phyloP scores from a whole-genome alignment of 2,113 vertebrate genomes.

The Notiomystis cincta region DNA sequence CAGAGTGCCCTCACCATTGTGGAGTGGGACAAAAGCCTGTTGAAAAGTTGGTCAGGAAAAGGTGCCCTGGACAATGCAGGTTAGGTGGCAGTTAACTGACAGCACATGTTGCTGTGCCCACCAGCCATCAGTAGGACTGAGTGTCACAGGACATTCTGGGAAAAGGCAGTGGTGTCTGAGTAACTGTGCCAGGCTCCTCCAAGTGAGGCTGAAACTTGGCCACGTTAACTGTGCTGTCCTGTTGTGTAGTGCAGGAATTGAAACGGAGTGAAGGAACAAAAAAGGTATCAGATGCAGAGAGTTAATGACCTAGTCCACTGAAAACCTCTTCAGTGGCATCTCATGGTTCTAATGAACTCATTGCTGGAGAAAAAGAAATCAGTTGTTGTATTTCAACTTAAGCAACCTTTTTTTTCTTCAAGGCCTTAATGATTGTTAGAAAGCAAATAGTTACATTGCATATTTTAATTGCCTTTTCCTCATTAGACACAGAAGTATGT shows the following conservation, averaged over 20 bases:
- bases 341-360: constrained; percentile 20
- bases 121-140: neutral
- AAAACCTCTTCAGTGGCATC: neutral
- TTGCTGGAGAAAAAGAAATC: constrained; percentile 29
- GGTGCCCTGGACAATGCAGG: neutral
- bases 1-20: neutral
- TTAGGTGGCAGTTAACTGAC: neutral
- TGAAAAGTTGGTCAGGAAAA: neutral
- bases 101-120: neutral
- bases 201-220: neutral
- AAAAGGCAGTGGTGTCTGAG: neutral
- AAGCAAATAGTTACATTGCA: neutral
- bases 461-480: constrained; percentile 16
- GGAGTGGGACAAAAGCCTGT: neutral
- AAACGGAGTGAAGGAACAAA: neutral
- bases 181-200: neutral
- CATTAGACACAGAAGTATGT: neutral
- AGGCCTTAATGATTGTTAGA: neutral
- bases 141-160: neutral
- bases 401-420: neutral
- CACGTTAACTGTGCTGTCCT: neutral
- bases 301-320: constrained; percentile 62
- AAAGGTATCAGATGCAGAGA: constrained; percentile 70
- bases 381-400: neutral
- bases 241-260: neutral